These are phyloP conservation scores for Anser brachyrhynchus DNA, from an alignment of 2,113 vertebrate species.

Conservation along the genomic window DNA sequence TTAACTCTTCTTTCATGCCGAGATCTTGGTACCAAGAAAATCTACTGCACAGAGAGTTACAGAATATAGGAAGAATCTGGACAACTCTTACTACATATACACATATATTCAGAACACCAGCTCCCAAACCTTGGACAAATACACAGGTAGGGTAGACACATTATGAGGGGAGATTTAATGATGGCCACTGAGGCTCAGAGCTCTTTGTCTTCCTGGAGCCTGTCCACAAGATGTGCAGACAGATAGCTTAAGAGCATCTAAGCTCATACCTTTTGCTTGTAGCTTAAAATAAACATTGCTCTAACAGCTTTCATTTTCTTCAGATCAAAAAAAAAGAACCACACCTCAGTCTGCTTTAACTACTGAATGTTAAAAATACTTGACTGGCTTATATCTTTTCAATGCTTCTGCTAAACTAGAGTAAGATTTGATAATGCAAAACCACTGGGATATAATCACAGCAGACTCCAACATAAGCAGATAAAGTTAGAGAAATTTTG, in stretches of 20 bases:
- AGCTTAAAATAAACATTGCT: neutral
- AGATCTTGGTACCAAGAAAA: neutral
- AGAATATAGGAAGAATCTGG: neutral
- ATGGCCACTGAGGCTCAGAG: neutral
- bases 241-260: neutral
- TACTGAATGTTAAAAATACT: neutral
- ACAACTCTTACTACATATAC: neutral
- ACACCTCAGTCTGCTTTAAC: neutral
- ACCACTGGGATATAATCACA: neutral
- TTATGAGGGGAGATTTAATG: neutral
- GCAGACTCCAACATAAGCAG: neutral
- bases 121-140: neutral
- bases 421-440: neutral
- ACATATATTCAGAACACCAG: neutral
- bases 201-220: neutral
- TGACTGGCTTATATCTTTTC: neutral
- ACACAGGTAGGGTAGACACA: fast-evolving
- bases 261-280: neutral
- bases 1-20: neutral
- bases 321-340: neutral
- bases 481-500: neutral
- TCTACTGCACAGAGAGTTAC: fast-evolving
- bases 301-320: neutral
- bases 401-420: neutral
- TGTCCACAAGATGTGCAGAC: neutral